A percentile compares a stretch with the other conserved stretches of the same genome.
phyloP scores from a whole-genome alignment of 2,797 vertebrate genomes.

The Dendrocincla tyrannina region DNA sequence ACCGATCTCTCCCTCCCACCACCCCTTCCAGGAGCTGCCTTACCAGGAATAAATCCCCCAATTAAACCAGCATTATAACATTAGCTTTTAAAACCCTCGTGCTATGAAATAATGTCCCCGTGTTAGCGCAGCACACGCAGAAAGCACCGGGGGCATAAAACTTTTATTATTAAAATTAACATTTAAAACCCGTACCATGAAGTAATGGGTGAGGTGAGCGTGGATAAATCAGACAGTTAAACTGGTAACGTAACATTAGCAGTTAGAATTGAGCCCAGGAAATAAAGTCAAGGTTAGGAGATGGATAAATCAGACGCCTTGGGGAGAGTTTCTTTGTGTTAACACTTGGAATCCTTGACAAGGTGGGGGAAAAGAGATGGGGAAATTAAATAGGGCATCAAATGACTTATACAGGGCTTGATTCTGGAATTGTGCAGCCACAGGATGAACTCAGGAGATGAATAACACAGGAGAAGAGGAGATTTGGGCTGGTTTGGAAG shows the following conservation, averaged over 20 bases:
- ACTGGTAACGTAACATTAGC: conserved; percentile 44
- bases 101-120: conserved; percentile 21
- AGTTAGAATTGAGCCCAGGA: conserved; percentile 42
- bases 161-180: conserved; percentile 73
- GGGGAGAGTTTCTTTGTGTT: not conserved
- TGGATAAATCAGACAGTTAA: conserved; percentile 67
- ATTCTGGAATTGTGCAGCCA: not conserved
- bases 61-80: conserved; percentile 63
- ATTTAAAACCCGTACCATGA: conserved; percentile 58
- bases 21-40: not conserved
- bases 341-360: not conserved
- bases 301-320: conserved; percentile 50
- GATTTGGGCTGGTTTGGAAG: not conserved
- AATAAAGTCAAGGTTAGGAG: conserved; percentile 70
- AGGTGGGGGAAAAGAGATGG: not conserved
- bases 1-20: not conserved
- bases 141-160: conserved; percentile 28
- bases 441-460: not conserved
- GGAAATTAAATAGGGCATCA: not conserved
- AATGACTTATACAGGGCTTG: fast-evolving
- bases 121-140: not conserved
- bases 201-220: conserved; percentile 53
- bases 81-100: conserved; percentile 58
- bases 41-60: conserved; percentile 46
- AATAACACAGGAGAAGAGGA: not conserved